These are phyloP conservation scores for Diabrotica virgifera DNA, from an alignment of 1,140 invertebrate genomes.

Conservation along the genomic window DNA sequence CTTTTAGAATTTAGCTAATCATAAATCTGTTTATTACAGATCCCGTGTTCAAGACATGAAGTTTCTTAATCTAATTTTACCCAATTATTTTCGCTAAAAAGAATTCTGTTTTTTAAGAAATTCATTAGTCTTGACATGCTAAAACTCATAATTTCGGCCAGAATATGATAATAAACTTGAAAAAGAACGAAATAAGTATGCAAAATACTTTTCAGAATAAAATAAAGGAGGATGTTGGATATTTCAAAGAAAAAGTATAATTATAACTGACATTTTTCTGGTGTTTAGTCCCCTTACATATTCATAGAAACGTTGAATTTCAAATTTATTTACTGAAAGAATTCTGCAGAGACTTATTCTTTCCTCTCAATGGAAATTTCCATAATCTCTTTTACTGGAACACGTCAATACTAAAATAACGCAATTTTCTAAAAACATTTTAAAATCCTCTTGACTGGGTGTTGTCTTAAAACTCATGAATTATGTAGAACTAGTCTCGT, in stretches of 20 bases:
- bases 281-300: slow-evolving; percentile 7
- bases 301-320: slow-evolving; percentile 14
- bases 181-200: neutral
- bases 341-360: slow-evolving; percentile 8
- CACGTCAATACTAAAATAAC: slow-evolving; percentile 15
- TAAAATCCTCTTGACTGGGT: slow-evolving; percentile 4
- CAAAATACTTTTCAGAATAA: neutral
- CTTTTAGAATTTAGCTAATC: no score
- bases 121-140: no score
- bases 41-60: no score
- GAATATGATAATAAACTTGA: neutral
- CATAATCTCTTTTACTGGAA: slow-evolving; percentile 13
- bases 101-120: no score
- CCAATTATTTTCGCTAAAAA: no score
- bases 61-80: no score
- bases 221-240: neutral
- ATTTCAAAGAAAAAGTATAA: neutral
- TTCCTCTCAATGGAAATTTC: slow-evolving; percentile 4
- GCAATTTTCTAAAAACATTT: slow-evolving; percentile 12
- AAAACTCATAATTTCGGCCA: neutral
- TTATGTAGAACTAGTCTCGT: slow-evolving; percentile 7
- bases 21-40: no score
- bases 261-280: slow-evolving; percentile 5
- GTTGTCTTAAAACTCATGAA: slow-evolving; percentile 8
- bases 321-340: slow-evolving; percentile 11